A percentile compares a stretch with the other conserved stretches of the same genome.
Conservation (phyloP, 37 sponge, comb jelly and placozoan genomes). For the Oopsacas minuta region DNA sequence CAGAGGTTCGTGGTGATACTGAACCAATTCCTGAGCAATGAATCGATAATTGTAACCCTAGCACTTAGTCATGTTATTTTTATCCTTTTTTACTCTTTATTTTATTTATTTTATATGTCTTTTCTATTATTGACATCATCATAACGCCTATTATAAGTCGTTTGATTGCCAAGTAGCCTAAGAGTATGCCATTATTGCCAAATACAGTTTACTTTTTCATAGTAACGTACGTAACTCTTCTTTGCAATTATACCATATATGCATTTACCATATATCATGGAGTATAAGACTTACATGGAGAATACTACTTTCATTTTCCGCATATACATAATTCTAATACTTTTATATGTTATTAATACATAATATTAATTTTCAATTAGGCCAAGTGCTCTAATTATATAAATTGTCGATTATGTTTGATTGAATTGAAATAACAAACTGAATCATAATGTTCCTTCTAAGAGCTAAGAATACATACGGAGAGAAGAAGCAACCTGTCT, state of each 20-base stretch:
- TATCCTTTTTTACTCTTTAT: not conserved
- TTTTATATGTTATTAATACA: not conserved
- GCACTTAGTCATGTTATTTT: not conserved
- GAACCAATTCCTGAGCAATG: not conserved
- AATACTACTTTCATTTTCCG: not conserved
- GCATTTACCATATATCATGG: too few relatives aligned
- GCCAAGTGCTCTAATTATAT: not conserved
- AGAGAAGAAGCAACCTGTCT: not conserved
- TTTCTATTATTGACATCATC: not conserved
- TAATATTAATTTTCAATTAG: not conserved
- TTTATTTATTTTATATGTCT: not conserved
- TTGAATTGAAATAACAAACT: too few relatives aligned
- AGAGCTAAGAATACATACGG: not conserved
- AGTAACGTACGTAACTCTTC: too few relatives aligned
- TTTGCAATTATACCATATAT: too few relatives aligned
- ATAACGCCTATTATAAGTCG: not conserved
- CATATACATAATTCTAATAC: not conserved
- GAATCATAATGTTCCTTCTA: not conserved
- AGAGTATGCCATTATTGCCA: too few relatives aligned
- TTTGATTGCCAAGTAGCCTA: too few relatives aligned
- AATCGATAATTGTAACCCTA: not conserved
- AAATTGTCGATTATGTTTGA: too few relatives aligned
- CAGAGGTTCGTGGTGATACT: not conserved
- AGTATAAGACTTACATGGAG: too few relatives aligned
- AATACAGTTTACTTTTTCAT: too few relatives aligned